Percentiles rank a stretch among this genome's conserved stretches.
Conservation (phyloP, 2,888 invertebrate genomes). For the Hesperia comma region DNA sequence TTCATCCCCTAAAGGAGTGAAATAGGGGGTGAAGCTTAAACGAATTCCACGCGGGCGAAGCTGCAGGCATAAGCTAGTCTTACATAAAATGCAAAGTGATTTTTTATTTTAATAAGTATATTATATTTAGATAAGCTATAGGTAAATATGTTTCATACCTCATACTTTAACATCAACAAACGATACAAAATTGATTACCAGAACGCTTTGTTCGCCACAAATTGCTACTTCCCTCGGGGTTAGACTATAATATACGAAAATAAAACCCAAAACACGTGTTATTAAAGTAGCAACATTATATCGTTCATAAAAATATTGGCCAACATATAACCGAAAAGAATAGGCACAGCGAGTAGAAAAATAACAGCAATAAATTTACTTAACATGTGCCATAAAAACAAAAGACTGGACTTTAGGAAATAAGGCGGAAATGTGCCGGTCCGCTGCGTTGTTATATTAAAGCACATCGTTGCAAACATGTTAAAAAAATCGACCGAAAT, state of each 20-base stretch:
- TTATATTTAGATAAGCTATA: too few species aligned
- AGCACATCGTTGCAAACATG: slow-evolving; percentile 30
- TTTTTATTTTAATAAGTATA: too few species aligned
- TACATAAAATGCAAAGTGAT: too few species aligned
- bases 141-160: too few species aligned
- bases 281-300: slow-evolving; percentile 51
- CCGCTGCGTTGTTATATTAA: slow-evolving; percentile 33
- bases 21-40: too few species aligned
- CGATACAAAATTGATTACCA: not conserved
- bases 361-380: slow-evolving; percentile 62
- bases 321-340: slow-evolving; percentile 52
- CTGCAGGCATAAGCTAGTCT: too few species aligned
- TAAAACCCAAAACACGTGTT: slow-evolving; percentile 49
- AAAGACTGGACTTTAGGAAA: slow-evolving; percentile 52
- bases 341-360: slow-evolving; percentile 55
- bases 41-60: too few species aligned
- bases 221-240: not conserved
- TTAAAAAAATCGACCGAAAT: slow-evolving; percentile 24
- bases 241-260: slow-evolving; percentile 48
- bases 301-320: slow-evolving; percentile 57
- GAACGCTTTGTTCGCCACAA: not conserved
- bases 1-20: too few species aligned
- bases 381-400: slow-evolving; percentile 58
- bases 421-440: slow-evolving; percentile 46
- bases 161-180: too few species aligned